phyloP scores from a whole-genome alignment of 2,113 vertebrate genomes.

The Dipodomys merriami region DNA sequence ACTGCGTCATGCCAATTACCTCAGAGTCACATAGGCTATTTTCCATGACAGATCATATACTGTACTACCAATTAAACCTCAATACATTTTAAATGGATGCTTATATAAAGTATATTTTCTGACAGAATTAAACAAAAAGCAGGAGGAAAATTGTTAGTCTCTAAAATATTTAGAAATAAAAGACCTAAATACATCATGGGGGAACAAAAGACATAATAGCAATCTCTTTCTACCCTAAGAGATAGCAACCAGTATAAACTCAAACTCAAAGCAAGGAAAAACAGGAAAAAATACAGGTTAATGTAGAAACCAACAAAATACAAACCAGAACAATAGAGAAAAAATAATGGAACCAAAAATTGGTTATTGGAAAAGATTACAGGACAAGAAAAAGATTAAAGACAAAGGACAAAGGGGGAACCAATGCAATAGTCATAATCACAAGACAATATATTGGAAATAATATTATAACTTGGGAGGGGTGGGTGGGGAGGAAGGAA shows the following conservation, averaged over 20 bases:
- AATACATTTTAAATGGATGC: not conserved
- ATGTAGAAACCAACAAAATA: not conserved
- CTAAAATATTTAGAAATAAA: constrained; percentile 17
- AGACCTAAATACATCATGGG: not conserved
- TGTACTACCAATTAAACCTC: not conserved
- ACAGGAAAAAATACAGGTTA: not conserved
- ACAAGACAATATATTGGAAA: too few relatives aligned
- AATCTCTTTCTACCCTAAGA: not conserved
- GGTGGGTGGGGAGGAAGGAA: too few relatives aligned
- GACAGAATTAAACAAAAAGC: not conserved
- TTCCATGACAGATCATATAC: not conserved
- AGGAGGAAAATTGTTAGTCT: not conserved
- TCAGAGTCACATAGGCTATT: not conserved
- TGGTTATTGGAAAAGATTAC: not conserved
- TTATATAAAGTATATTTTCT: not conserved
- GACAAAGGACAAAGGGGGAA: too few relatives aligned
- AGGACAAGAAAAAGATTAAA: too few relatives aligned
- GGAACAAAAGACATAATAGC: not conserved
- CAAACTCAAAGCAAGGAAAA: not conserved
- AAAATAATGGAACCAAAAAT: not conserved
- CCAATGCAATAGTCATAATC: too few relatives aligned
- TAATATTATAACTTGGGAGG: too few relatives aligned
- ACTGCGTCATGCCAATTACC: not conserved
- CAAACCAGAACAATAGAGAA: not conserved
- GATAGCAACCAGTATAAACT: not conserved